Evolutionary conservation across 2,888 invertebrate genomes (phyloP), one percentile per base, ranked within the genome.

Genomic region (Eupithecia exiguata): DNA sequence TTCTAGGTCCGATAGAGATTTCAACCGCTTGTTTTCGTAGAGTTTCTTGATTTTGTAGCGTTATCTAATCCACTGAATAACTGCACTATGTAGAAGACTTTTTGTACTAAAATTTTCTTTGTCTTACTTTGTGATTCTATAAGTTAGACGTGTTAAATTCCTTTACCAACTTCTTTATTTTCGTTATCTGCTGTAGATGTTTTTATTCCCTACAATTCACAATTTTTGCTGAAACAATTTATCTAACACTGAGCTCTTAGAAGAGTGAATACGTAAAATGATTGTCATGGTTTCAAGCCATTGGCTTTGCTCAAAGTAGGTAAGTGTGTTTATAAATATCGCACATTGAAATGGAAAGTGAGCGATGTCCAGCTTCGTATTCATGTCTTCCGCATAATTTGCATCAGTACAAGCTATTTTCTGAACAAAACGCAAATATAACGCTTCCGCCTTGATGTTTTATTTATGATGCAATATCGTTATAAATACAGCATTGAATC

Each of bases 401-500:
- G 79, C 84, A 84, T 85, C 80, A 80, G 77, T 76, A 76, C 78
- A 77, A 80, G 81, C 82, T 84, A 84, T 84, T 86, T 85, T 88
- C 83, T 85, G 84, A 82, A 82, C 76, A 82, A 85, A 65, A 87
- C 88, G 84, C 84, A 86, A 88, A 88, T 87, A 83, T 85, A 84
- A 84, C 84, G 84, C 85, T 88, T 88, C 87, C 85, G 86, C 77
- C 76, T 83, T 77, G 80, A 83, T 83, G 76, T 78, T 84, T 82
- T 82, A 85, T 86, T 84, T 86, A 85, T 82, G 76, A 79, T 61
- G 77, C 82, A 81, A 82, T 78, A 75, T 71, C 68, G 71, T 72
- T 65, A 46, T 67, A 18, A 18, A 72, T 72, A 49, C 35, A 58
- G 21, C 21, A 35, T 30, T 62, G 35, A 30, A 18, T 30, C 3